Base-by-base conservation (phyloP, 92 coral and sea anemone species). In the Virgularia gustaviana region DNA sequence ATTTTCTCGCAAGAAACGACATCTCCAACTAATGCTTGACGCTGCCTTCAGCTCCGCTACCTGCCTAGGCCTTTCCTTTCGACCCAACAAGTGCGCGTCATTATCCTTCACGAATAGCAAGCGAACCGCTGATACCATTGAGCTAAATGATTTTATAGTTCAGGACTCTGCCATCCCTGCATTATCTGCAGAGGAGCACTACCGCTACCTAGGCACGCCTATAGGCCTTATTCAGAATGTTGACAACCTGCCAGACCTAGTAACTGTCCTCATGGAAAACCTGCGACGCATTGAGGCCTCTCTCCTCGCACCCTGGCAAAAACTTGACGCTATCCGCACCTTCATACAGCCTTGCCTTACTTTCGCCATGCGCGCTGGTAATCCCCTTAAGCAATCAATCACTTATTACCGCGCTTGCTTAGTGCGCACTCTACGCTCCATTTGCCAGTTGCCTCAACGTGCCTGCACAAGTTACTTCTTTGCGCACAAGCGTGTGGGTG, bases 251-350 rank as follows among this genome's bases (percentile, higher is more conserved):
- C 61, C 44, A 8, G 44, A 33, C 25, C 8, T 70, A 33, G 44
- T 49, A 20, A 43, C 36, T n/a, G 39, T 27, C 19, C 62, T 70
- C 20, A 45, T 31, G 25, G 38, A 28, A 18, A 63, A 70, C 39
- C 61, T 70, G 43, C 45, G 32, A n/a, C 38, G 39, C 36, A 70
- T 51, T 37, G 62, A 49, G 31, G 32, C 36, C 33, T 70, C 76
- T 15, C 63, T 51, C 35, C 61, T 70, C 60, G 76, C 76, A 24
- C 76, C 76, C 7, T 70, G 75, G 75, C 75, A 70, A 36, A 70
- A 70, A 47, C 62, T 70, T 23, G 75, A 70, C 57, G 61, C 61
- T 27, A 70, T 70, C 57, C 76, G 76, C 39, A 42, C 76, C 41
- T 70, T 70, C 57, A 29, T 70, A 11, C 76, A 70, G 44, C 76